Percentiles rank a stretch among this genome's conserved stretches.
Conservation (phyloP, 2,888 invertebrate species). For the Drosophila phalerata region DNA sequence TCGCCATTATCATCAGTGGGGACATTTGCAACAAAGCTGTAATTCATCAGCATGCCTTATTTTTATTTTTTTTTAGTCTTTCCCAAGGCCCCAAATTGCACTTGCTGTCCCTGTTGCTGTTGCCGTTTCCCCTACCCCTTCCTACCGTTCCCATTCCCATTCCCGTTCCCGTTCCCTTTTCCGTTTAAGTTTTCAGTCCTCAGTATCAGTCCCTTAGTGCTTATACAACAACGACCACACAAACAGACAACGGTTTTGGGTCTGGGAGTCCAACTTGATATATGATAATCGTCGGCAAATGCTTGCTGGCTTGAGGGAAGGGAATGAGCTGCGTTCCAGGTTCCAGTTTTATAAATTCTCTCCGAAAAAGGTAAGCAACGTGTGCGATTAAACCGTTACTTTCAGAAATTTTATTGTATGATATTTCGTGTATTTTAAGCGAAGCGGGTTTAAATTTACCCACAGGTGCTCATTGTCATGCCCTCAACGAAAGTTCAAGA, state of each 20-base stretch:
- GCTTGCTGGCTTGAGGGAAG: constrained; percentile 20
- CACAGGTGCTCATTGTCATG: constrained; percentile 35
- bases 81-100: constrained; percentile 26
- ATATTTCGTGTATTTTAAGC: constrained; percentile 33
- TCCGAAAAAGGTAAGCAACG: constrained; percentile 36
- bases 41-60: constrained; percentile 48
- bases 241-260: constrained; percentile 7
- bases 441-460: constrained; percentile 27
- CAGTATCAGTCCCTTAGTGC: constrained; percentile 11
- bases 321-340: constrained; percentile 10
- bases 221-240: constrained; percentile 21
- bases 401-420: constrained; percentile 17
- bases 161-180: neutral
- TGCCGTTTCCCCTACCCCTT: neutral
- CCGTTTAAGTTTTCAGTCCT: neutral
- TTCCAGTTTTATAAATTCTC: constrained; percentile 58
- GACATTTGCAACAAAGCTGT: constrained; percentile 43
- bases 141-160: neutral
- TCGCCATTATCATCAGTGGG: constrained; percentile 29
- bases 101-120: constrained; percentile 10
- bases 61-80: neutral
- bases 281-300: constrained; percentile 66
- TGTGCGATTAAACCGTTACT: constrained; percentile 45
- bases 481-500: constrained; percentile 12
- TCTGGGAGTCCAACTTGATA: constrained; percentile 55